Evolutionary conservation across 2,113 vertebrate species (phyloP), one percentile per base, ranked within the genome.

Genomic region (Hemibagrus wyckioides): DNA sequence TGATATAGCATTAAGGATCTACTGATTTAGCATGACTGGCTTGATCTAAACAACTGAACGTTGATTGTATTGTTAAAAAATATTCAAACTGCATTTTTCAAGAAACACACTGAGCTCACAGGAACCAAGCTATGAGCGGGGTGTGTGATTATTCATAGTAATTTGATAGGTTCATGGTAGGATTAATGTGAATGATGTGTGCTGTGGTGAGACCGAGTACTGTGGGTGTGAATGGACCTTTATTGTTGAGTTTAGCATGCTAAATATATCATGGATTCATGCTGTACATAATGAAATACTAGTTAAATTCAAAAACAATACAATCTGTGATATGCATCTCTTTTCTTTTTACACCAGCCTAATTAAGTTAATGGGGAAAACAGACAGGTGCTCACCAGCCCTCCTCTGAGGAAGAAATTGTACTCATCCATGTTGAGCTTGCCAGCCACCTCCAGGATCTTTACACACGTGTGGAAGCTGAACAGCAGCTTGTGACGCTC

Each of bases 391-490:
- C 97, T 97, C 91, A 98, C 97, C 90, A 97, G 92, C 17, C 97
- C 97, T 48, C 97, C 96, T 0, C 96, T 93, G 19, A 98, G 95
- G 77, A 98, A 97, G 94, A 98, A 97, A 91, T 88, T 96, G 92
- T 97, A 97, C 85, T 98, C 97, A 0, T 97, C 96, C 96, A 95
- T 95, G 93, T 96, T 96, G 87, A 98, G 95, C 33, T 95, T 95
- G 84, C 96, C 96, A 0, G 96, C 92, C 3, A 93, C 95, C 90
- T 97, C 96, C 83, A 97, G 92, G 92, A 98, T 97, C 93, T 97
- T 97, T 88, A 92, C 94, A 13, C 97, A 97, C 95, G 97, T 97
- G 82, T 96, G 96, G 91, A 98, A 97, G 89, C 97, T 98, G 93
- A 97, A 97, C 21, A 97, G 95, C 33, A 97, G 94, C 93, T 97